Evolutionary conservation across 2,113 vertebrate genomes (phyloP).

Genomic region (Eurystomus gularis): DNA sequence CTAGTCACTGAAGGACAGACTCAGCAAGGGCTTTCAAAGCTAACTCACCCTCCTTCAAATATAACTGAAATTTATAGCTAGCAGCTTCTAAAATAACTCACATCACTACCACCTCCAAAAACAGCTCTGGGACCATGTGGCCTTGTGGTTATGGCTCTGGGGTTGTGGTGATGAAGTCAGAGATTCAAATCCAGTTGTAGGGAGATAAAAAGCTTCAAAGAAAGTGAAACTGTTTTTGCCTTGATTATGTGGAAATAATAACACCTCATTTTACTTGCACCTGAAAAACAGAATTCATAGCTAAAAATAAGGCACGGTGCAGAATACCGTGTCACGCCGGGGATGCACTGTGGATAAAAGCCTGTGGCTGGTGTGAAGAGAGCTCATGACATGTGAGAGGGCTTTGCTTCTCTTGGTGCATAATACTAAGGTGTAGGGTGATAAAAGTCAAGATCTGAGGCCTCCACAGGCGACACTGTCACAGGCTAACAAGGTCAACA

Average conservation of each 20-base stretch:
- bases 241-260: conserved; percentile 41
- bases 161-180: conserved; percentile 66
- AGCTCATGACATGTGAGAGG: not conserved
- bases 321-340: rapidly evolving
- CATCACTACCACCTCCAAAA: conserved; percentile 47
- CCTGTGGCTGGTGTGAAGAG: rapidly evolving
- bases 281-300: not conserved
- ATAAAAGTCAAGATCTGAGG: not conserved
- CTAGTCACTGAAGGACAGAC: not conserved
- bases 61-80: conserved; percentile 63
- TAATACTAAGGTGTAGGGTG: not conserved
- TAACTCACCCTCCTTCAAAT: not conserved
- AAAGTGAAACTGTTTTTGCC: conserved; percentile 45
- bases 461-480: not conserved
- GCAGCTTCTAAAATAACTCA: conserved; percentile 65
- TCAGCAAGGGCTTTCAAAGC: conserved; percentile 10
- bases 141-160: conserved; percentile 68
- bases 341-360: not conserved
- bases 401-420: not conserved
- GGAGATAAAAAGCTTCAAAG: conserved; percentile 68
- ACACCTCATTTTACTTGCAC: not conserved
- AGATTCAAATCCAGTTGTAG: conserved; percentile 56
- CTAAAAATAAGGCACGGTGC: not conserved
- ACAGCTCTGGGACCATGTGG: conserved; percentile 47
- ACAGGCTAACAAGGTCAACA: too few relatives aligned